Conservation (phyloP, 2,113 vertebrate species). For the Strix aluco region DNA sequence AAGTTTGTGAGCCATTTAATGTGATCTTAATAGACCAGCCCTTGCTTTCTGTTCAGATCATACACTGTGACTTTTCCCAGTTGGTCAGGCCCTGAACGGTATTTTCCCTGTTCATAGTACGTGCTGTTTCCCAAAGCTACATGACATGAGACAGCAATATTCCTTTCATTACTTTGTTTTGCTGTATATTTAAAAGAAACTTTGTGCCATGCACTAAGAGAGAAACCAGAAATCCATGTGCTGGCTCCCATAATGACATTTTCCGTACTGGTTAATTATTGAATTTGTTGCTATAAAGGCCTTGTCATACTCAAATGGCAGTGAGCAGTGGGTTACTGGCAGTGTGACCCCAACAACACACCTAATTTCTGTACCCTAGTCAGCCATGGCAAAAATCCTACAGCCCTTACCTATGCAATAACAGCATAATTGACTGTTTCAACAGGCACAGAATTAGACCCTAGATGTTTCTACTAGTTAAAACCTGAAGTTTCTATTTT, state of each 20-base stretch:
- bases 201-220: not conserved
- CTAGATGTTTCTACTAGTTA: not conserved
- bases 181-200: not conserved
- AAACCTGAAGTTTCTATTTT: not conserved
- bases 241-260: not conserved
- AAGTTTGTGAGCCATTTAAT: constrained; percentile 69
- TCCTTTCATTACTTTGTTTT: not conserved
- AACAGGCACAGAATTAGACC: not conserved
- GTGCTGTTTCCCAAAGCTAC: not conserved
- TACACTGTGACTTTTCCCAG: not conserved
- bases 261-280: not conserved
- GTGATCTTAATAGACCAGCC: constrained; percentile 44
- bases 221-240: not conserved
- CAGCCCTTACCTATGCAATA: not conserved
- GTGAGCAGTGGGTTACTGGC: not conserved
- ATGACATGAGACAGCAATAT: not conserved
- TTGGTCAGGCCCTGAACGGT: not conserved
- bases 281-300: not conserved
- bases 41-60: constrained; percentile 3
- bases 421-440: not conserved
- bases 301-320: not conserved
- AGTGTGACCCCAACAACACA: not conserved
- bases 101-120: constrained; percentile 26
- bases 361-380: not conserved
- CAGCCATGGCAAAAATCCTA: not conserved